Conservation (phyloP, 2,797 vertebrate genomes). For the Florisuga fusca region DNA sequence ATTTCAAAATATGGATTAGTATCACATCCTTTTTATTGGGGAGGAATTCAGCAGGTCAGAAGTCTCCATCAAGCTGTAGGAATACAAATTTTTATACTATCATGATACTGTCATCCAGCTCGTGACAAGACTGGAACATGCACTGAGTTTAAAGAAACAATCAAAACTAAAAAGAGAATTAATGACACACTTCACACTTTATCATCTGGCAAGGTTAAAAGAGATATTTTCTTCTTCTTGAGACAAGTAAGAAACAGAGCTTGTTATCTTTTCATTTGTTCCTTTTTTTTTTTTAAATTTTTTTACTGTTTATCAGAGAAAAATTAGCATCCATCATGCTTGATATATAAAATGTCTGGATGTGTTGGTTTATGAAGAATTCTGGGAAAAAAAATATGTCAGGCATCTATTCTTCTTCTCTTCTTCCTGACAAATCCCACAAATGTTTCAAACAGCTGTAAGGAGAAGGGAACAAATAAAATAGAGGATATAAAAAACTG, state of each 20-base stretch:
- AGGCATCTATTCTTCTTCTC: neutral
- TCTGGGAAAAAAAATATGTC: neutral
- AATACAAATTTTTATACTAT: neutral
- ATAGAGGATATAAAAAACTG: neutral
- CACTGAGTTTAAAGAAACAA: neutral
- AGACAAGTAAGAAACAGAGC: neutral
- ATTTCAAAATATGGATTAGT: neutral
- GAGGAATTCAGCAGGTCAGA: neutral
- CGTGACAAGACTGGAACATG: neutral
- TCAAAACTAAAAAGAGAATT: neutral
- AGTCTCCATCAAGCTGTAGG: neutral
- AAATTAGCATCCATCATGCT: neutral
- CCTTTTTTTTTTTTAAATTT: neutral
- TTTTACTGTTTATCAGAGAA: neutral
- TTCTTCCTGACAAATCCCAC: neutral
- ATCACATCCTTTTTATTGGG: neutral
- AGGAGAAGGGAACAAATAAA: neutral
- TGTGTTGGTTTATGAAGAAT: neutral
- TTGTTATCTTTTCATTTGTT: neutral
- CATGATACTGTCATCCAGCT: neutral
- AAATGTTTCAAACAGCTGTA: neutral
- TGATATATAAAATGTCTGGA: neutral
- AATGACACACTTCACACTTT: neutral
- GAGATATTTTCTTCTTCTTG: neutral
- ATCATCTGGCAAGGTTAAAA: neutral